Percentiles rank a stretch among this genome's conserved stretches.
phyloP scores from a whole-genome alignment of 2,888 invertebrate genomes.

The Galerucella calmariensis region DNA sequence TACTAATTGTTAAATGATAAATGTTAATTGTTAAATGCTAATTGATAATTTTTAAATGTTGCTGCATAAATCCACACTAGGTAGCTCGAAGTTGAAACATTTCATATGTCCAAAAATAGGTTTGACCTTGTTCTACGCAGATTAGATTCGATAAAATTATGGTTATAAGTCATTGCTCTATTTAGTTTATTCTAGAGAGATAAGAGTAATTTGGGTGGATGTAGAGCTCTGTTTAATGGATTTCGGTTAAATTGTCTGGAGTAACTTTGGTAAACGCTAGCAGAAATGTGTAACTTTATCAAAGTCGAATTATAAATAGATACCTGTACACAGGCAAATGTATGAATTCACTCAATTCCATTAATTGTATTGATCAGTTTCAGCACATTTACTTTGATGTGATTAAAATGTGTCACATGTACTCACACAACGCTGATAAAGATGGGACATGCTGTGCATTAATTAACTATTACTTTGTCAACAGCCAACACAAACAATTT shows the following conservation, averaged over 20 bases:
- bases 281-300: background rate
- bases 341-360: slow-evolving; percentile 40
- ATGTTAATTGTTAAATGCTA: too few species aligned
- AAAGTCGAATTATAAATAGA: background rate
- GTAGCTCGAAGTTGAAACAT: too few species aligned
- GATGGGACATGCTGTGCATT: slow-evolving; percentile 48
- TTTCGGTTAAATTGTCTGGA: too few species aligned
- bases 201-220: background rate
- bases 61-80: too few species aligned
- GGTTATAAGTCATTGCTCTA: too few species aligned
- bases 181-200: too few species aligned
- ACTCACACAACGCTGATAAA: slow-evolving; percentile 41
- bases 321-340: slow-evolving; percentile 1
- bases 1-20: too few species aligned
- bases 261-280: background rate
- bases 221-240: too few species aligned
- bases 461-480: slow-evolving; percentile 53
- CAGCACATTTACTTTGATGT: slow-evolving; percentile 46
- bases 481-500: slow-evolving; percentile 52
- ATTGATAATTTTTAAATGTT: too few species aligned
- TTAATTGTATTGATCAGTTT: slow-evolving; percentile 46
- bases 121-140: too few species aligned
- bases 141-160: too few species aligned
- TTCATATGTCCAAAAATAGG: too few species aligned
- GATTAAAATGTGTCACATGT: slow-evolving; percentile 50